Evolutionary conservation across 2,888 invertebrate genomes (phyloP), one percentile per base, ranked within the genome.

Genomic region (Drosophila limbata): DNA sequence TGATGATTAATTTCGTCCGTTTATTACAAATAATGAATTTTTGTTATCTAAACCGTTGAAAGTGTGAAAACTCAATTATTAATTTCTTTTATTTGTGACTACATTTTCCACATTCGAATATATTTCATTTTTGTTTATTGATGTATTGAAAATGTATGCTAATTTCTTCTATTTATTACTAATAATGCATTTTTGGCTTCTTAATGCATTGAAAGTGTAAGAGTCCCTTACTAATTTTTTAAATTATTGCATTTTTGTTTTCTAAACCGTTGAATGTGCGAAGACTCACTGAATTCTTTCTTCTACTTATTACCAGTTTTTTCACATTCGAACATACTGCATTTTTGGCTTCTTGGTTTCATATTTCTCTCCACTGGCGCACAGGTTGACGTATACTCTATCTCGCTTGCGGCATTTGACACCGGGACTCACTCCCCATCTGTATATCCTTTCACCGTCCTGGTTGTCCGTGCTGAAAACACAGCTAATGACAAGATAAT

Each of bases 401-500:
- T 81, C 80, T 0, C 19, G 48, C 1, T 1, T 6, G 0, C 11
- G 40, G 33, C 81, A 83, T 0, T 11, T 17, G 13, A 6, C 10
- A 0, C 61, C 83, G 0, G 65, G 51, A 1, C 4, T 10, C 0
- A 0, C 0, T 1, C 52, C 61, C 80, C 83, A 82, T 9, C 44
- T 37, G 35, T 73, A 82, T 0, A 71, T n/a, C 1, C 42, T 45
- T 5, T 65, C 28, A 6, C 33, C 60, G 0, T 69, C 59, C 17
- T 51, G 8, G 21, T 37, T 62, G 4, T 53, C 64, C 0, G 75
- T 73, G 25, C 50, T 37, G 39, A 82, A 80, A 35, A 51, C 40
- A 15, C 80, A 81, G 47, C 65, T 66, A 3, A 83, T 42, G 0
- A 42, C 3, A 0, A 75, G 1, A 9, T 56, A 62, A 2, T 8